phyloP scores from a whole-genome alignment of 2,797 vertebrate genomes.

The Gallinago nigripennis region DNA sequence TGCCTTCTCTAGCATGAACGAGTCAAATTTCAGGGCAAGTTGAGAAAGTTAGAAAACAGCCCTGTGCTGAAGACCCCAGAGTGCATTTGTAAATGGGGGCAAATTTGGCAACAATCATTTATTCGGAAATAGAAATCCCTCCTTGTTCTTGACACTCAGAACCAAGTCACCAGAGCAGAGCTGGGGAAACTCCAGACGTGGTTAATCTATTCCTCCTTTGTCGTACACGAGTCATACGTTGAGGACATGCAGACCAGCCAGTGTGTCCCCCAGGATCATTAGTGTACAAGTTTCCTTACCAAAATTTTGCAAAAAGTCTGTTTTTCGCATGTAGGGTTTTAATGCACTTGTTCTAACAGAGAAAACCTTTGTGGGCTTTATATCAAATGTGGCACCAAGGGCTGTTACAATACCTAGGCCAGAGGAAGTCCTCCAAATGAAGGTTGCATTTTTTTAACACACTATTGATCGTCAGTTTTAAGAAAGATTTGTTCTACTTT shows the following conservation, averaged over 20 bases:
- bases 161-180: not conserved
- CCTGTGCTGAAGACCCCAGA: not conserved
- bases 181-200: rapidly evolving
- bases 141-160: not conserved
- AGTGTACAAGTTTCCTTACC: not conserved
- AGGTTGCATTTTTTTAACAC: rapidly evolving
- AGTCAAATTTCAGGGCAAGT: not conserved
- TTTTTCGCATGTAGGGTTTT: rapidly evolving
- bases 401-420: rapidly evolving
- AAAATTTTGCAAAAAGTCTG: not conserved
- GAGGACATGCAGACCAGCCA: rapidly evolving
- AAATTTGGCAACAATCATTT: not conserved
- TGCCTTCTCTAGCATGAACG: rapidly evolving
- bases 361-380: rapidly evolving
- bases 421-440: not conserved
- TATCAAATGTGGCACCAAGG: not conserved
- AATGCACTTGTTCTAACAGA: rapidly evolving
- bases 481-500: not conserved
- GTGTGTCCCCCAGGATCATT: rapidly evolving
- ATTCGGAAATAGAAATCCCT: not conserved
- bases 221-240: rapidly evolving
- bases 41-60: not conserved
- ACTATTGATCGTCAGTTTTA: rapidly evolving
- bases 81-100: rapidly evolving
- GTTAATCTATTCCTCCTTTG: not conserved